Conservation (phyloP, 1,140 invertebrate species). For the Ceratina japonica region DNA sequence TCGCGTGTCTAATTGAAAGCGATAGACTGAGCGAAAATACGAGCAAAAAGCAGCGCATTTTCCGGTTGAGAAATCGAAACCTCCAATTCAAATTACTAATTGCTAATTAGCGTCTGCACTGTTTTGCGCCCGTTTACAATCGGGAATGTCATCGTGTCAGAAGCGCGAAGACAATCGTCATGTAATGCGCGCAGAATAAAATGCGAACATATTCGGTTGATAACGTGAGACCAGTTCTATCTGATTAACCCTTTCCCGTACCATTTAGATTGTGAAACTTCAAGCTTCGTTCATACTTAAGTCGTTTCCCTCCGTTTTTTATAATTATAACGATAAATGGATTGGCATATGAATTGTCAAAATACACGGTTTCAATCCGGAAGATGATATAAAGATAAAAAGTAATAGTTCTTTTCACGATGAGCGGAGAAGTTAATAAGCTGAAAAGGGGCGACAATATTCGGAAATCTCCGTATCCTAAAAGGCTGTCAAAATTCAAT, state of each 20-base stretch:
- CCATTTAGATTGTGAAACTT: too few species aligned
- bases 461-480: not conserved
- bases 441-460: not conserved
- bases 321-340: too few species aligned
- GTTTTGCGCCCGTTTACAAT: not conserved
- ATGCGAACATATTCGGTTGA: not conserved
- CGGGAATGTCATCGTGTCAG: not conserved
- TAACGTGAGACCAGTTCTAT: not conserved
- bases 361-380: too few species aligned
- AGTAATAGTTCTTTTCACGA: not conserved
- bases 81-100: not conserved
- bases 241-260: too few species aligned
- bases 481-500: conserved; percentile 33
- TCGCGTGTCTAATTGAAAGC: not conserved
- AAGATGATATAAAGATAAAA: too few species aligned
- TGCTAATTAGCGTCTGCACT: not conserved
- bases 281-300: too few species aligned
- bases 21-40: not conserved
- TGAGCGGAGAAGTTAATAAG: not conserved
- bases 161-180: too few species aligned
- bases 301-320: too few species aligned
- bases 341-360: too few species aligned
- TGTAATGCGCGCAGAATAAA: too few species aligned
- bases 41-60: not conserved
- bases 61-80: not conserved